phyloP scores from a whole-genome alignment of 2,113 vertebrate genomes.

The Dermatemys mawii region DNA sequence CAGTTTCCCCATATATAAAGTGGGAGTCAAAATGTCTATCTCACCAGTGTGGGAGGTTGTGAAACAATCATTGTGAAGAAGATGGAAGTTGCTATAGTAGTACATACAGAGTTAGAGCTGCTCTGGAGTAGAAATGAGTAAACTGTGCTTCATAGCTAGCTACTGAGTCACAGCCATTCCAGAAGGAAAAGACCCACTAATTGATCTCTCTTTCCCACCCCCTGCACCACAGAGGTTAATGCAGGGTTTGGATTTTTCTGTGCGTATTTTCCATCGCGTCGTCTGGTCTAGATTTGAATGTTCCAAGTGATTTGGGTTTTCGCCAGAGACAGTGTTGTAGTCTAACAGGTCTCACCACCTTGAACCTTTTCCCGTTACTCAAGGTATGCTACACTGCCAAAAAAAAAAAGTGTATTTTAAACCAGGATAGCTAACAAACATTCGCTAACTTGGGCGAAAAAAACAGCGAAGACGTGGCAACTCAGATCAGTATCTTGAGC shows the following conservation, averaged over 20 bases:
- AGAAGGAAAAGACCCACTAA: background rate
- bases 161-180: rapidly evolving
- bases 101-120: rapidly evolving
- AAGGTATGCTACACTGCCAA: background rate
- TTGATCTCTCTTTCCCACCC: background rate
- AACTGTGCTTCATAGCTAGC: background rate
- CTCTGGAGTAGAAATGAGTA: background rate
- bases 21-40: background rate
- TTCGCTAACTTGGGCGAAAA: background rate
- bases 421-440: background rate
- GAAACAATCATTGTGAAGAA: background rate
- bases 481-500: background rate
- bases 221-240: background rate
- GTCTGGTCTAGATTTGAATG: background rate
- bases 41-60: background rate
- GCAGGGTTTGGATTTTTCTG: background rate
- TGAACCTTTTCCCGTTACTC: background rate
- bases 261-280: background rate
- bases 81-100: background rate
- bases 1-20: background rate
- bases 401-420: background rate
- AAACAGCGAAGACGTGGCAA: background rate
- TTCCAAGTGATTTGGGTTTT: rapidly evolving
- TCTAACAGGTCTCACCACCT: rapidly evolving
- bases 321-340: background rate